A percentile compares a stretch with the other conserved stretches of the same genome.
Conservation (phyloP, 1,140 invertebrate genomes). For the Mizuhopecten yessoensis region DNA sequence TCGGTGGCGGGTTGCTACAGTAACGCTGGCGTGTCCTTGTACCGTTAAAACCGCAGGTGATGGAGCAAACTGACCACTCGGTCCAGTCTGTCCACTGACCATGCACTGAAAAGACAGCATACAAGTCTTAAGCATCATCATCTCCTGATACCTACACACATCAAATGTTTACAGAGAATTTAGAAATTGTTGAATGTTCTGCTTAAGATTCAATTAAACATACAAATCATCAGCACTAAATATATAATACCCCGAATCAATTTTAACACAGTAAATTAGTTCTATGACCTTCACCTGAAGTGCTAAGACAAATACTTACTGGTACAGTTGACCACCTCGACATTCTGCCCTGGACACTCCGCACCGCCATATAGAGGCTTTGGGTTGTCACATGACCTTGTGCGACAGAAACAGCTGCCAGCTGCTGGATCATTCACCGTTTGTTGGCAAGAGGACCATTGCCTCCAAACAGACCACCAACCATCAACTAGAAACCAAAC, state of each 20-base stretch:
- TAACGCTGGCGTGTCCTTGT: constrained; percentile 69
- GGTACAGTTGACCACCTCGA: constrained; percentile 85
- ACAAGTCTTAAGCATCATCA: no score
- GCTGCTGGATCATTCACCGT: constrained; percentile 77
- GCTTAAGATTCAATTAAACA: no score
- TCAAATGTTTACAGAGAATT: no score
- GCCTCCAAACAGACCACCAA: constrained; percentile 87
- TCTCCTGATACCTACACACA: no score
- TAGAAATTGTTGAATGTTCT: no score
- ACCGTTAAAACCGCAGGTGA: constrained; percentile 77
- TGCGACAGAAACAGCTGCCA: constrained; percentile 88
- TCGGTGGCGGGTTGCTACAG: constrained; percentile 80
- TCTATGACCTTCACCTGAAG: no score
- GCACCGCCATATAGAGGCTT: constrained; percentile 74
- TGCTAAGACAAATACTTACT: constrained; percentile 67
- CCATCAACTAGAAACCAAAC: constrained; percentile 86
- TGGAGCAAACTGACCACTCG: constrained; percentile 79
- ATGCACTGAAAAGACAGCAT: constrained; percentile 75
- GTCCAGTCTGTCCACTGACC: constrained; percentile 82
- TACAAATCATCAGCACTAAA: no score
- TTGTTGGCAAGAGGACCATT: constrained; percentile 84
- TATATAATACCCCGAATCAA: no score
- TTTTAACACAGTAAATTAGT: no score
- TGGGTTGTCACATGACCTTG: constrained; percentile 80
- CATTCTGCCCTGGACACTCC: constrained; percentile 77